Conservation (phyloP, 2,797 vertebrate genomes). For the Taeniopygia guttata region DNA sequence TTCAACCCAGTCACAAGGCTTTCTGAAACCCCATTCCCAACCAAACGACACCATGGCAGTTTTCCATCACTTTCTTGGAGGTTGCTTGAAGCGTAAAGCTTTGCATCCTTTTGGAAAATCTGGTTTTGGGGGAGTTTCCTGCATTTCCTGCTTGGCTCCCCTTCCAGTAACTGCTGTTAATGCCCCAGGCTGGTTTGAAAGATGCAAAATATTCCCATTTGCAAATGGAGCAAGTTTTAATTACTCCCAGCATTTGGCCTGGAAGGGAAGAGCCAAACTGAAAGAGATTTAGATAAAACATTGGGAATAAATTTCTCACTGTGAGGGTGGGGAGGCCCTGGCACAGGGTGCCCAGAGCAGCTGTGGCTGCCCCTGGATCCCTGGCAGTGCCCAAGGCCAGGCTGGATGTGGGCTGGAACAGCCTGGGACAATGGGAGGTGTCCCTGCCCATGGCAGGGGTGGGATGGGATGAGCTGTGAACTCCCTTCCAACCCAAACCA, state of each 20-base stretch:
- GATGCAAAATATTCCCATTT: neutral
- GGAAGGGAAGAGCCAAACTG: neutral
- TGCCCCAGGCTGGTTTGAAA: neutral
- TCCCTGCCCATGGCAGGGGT: neutral
- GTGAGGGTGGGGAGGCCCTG: rapidly evolving
- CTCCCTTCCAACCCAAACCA: neutral
- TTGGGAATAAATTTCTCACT: neutral
- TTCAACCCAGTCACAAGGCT: neutral
- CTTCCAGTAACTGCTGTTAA: neutral
- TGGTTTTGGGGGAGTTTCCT: neutral
- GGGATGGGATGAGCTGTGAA: rapidly evolving
- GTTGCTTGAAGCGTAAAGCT: neutral
- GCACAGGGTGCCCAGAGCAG: neutral
- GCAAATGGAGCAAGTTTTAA: neutral
- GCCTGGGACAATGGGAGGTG: rapidly evolving
- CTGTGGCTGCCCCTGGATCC: neutral
- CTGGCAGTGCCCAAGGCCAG: neutral
- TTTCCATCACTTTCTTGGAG: neutral
- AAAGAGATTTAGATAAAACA: neutral
- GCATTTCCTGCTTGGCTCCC: neutral
- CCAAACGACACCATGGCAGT: neutral
- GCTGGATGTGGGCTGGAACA: rapidly evolving
- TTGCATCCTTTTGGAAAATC: neutral
- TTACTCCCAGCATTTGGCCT: neutral
- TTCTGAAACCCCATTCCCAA: neutral